Conservation (phyloP, 2,797 vertebrate species). For the Psittacula derbiana region DNA sequence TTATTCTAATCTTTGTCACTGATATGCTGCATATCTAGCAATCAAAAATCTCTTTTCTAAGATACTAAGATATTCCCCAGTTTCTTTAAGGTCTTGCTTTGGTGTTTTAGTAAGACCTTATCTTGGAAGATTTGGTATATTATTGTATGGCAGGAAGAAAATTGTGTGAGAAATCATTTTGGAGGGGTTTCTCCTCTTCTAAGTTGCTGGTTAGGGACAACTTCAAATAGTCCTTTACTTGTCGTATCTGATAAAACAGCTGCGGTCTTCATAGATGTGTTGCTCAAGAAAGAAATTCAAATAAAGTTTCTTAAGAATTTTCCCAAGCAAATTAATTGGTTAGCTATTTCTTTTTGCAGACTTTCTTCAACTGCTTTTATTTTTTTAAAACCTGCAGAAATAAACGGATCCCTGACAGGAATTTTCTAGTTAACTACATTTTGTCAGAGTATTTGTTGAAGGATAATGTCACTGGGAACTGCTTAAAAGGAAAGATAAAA, state of each 20-base stretch:
- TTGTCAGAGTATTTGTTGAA: background rate
- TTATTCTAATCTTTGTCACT: background rate
- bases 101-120: background rate
- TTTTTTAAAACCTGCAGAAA: background rate
- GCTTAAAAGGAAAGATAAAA: background rate
- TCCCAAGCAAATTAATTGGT: background rate
- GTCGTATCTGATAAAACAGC: background rate
- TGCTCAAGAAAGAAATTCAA: background rate
- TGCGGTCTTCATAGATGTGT: background rate
- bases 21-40: accelerated
- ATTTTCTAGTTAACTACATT: background rate
- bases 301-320: background rate
- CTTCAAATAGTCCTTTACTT: background rate
- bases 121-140: background rate
- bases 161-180: background rate
- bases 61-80: accelerated
- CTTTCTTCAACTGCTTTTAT: background rate
- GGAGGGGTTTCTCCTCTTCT: background rate
- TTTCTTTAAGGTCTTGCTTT: background rate
- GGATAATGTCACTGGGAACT: background rate
- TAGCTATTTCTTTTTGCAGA: background rate
- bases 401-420: background rate
- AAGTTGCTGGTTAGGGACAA: background rate
- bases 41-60: background rate
- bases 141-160: background rate